These are phyloP conservation scores for Helobdella robusta DNA, from an alignment of 2,888 invertebrate species.

Conservation along the genomic window DNA sequence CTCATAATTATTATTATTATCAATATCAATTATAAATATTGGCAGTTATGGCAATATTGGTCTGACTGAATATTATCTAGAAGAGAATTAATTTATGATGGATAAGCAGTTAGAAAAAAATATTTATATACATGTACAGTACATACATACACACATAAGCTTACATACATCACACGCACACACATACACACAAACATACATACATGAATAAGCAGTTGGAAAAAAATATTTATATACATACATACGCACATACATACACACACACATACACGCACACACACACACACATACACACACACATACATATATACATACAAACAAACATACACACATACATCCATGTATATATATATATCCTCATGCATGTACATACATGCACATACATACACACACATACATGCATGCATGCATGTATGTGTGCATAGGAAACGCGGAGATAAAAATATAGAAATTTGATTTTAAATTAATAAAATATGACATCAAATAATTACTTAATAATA, in stretches of 20 bases:
- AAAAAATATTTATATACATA: slow-evolving; percentile 16
- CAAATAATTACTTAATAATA: no score
- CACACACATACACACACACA: not conserved
- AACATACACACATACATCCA: not conserved
- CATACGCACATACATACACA: slow-evolving; percentile 5
- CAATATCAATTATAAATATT: no score
- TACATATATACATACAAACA: slow-evolving; percentile 14
- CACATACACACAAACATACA: not conserved
- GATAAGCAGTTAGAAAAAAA: not conserved
- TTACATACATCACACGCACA: slow-evolving; percentile 3
- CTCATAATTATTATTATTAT: no score
- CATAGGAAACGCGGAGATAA: no score
- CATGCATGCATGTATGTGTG: slow-evolving; percentile 3
- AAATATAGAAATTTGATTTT: no score
- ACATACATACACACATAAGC: not conserved
- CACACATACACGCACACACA: not conserved
- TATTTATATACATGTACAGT: slow-evolving; percentile 3
- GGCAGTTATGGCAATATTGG: no score
- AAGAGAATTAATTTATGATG: not conserved
- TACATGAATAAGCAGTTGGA: slow-evolving; percentile 15
- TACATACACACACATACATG: slow-evolving; percentile 2
- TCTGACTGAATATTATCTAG: no score
- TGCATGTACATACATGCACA: not conserved
- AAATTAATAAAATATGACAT: no score
- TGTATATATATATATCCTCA: not conserved